Percentiles rank a stretch among this genome's conserved stretches.
Evolutionary conservation across 2,888 invertebrate genomes (phyloP).

Genomic region (Blomia tropicalis): DNA sequence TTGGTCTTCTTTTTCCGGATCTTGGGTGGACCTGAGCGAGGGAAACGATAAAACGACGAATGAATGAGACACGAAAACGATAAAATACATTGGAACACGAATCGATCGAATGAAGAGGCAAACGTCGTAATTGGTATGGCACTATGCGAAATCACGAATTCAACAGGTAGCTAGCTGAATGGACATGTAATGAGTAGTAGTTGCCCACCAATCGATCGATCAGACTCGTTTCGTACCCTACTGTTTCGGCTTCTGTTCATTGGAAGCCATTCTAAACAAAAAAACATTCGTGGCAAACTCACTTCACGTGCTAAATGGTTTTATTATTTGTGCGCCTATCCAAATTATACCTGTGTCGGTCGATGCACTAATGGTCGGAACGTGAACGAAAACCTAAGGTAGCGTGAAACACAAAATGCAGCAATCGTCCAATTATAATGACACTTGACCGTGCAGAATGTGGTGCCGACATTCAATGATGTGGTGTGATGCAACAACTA

Average conservation of each 20-base stretch:
- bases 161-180: not conserved
- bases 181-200: not conserved
- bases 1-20: constrained; percentile 1
- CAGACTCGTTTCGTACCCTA: not conserved
- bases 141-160: constrained; percentile 2
- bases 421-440: not conserved
- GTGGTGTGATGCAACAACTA: no score
- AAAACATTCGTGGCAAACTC: no score
- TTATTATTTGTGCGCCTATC: not conserved
- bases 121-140: not conserved
- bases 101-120: no score
- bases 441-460: not conserved
- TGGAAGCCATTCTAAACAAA: no score
- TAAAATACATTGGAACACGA: not conserved
- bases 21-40: constrained; percentile 7
- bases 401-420: not conserved
- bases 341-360: not conserved
- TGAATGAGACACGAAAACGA: not conserved
- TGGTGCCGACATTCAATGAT: not conserved
- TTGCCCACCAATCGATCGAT: not conserved
- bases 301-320: not conserved
- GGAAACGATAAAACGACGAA: not conserved
- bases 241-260: no score
- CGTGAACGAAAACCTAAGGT: not conserved
- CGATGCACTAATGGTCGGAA: not conserved